Conservation (phyloP, 2,888 invertebrate genomes). For the Dicyrtoma fusca region DNA sequence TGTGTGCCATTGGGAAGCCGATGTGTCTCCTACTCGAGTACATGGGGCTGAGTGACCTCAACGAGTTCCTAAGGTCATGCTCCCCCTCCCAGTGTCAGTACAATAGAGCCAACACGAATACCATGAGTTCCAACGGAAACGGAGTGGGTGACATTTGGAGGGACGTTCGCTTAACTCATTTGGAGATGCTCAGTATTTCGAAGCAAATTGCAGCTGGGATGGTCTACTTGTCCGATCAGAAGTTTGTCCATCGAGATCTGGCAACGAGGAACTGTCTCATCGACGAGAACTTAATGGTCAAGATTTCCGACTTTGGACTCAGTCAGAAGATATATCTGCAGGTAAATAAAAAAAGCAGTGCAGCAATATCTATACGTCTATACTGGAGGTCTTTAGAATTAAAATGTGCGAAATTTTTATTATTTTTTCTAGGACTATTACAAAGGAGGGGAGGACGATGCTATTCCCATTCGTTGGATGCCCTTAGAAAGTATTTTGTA, state of each 20-base stretch:
- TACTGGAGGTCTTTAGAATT: too few species aligned
- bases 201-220: conserved; percentile 91
- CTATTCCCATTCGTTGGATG: conserved; percentile 98
- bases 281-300: conserved; percentile 89
- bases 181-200: conserved; percentile 82
- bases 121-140: conserved; percentile 68
- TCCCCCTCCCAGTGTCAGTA: conserved; percentile 81
- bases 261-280: conserved; percentile 95
- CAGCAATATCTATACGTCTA: too few species aligned
- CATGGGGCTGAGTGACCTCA: conserved; percentile 96
- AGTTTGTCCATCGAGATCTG: conserved; percentile 93
- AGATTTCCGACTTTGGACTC: conserved; percentile 95
- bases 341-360: too few species aligned
- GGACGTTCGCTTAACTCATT: conserved; percentile 72
- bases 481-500: conserved; percentile 94
- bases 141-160: conserved; percentile 66
- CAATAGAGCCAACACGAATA: conserved; percentile 69
- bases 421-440: conserved; percentile 78
- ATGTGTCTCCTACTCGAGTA: conserved; percentile 98
- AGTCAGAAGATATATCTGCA: conserved; percentile 89
- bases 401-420: too few species aligned
- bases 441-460: conserved; percentile 92
- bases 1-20: conserved; percentile 92
- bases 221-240: conserved; percentile 90
- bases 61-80: conserved; percentile 88